Evolutionary conservation across 2,113 vertebrate genomes (phyloP), one percentile per base, ranked within the genome.

Genomic region (Apteryx owenii): DNA sequence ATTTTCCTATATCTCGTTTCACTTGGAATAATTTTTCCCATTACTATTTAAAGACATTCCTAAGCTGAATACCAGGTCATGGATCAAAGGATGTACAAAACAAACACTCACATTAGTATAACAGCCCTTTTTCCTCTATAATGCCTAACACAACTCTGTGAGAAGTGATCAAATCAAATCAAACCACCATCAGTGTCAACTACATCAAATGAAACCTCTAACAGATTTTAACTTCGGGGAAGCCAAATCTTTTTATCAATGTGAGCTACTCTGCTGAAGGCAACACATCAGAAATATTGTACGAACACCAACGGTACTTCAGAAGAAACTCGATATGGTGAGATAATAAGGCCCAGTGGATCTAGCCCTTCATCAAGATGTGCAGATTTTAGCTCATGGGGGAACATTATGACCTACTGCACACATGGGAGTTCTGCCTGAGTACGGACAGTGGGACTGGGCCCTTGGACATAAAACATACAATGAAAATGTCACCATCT

Each of bases 401-500:
- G 6, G 8, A 88, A 77, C 4, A 9, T 17, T 46, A 71, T 46
- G 68, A 93, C 17, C 36, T 56, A 8, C 51, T 12, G 26, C 7
- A 18, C 58, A 70, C 12, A 40, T 78, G 79, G 61, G 69, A 90
- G 25, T 22, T 83, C 61, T 61, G 54, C 17, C 31, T 23, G 19
- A 75, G 31, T 44, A 56, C 78, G 15, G 15, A 36, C 46, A 88
- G 75, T 60, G 70, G 66, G 66, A 91, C 44, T 40, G 50, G 20
- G 40, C 76, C 70, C n/a, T 58, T 17, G 33, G 64, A 95, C 36
- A 66, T 12, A 54, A 78, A 94, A 64, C 4, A 1, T 5, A n/a
- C 7, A 9, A 65, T 0, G 0, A 88, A 95, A 93, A 85, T 79
- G 82, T 90, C 91, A 96, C 93, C 96, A 97, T 95, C 91, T 96